Conservation (phyloP, 2,797 vertebrate species). For the Lithobates sylvaticus region DNA sequence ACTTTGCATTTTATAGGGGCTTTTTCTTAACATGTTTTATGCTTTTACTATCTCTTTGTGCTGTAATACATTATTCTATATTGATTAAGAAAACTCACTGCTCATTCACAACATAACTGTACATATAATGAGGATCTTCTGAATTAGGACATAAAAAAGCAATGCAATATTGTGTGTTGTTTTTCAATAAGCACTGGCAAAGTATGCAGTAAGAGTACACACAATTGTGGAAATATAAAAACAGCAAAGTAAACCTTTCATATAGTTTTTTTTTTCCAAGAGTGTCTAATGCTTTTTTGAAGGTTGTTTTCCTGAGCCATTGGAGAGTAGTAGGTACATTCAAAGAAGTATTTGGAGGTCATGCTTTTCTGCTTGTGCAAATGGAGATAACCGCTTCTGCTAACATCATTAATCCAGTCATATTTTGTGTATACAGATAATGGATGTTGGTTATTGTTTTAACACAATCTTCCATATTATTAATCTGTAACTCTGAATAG, state of each 20-base stretch:
- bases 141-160: too few relatives aligned
- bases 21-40: background rate
- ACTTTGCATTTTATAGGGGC: background rate
- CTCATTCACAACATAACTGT: background rate
- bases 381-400: conserved; percentile 22
- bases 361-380: conserved; percentile 22
- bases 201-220: background rate
- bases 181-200: background rate
- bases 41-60: background rate
- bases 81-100: background rate
- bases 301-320: conserved; percentile 21
- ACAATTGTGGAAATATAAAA: too few relatives aligned
- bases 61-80: background rate
- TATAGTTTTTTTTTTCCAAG: background rate
- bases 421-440: conserved; percentile 39
- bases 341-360: conserved; percentile 24
- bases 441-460: background rate
- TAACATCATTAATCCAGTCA: conserved; percentile 21
- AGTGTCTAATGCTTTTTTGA: background rate
- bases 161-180: too few relatives aligned
- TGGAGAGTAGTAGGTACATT: conserved; percentile 19
- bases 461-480: background rate
- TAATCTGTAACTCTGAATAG: background rate
- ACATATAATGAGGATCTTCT: too few relatives aligned
- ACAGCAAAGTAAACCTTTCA: background rate